phyloP scores from a whole-genome alignment of 1,140 invertebrate species.

The Pseudomyrmex cubaensis region DNA sequence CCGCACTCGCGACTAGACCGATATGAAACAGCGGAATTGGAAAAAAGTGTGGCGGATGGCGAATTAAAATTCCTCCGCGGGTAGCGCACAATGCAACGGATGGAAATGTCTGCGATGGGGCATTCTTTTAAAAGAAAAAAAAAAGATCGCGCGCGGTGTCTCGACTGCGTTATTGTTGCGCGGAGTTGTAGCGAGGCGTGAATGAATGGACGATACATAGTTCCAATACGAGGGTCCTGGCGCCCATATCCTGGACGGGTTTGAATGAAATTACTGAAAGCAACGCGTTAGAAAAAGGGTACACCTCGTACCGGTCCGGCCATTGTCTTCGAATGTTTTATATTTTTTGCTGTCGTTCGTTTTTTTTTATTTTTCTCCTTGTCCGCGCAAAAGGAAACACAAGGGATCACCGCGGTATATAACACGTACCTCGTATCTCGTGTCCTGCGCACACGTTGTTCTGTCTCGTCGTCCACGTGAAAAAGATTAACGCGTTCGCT shows the following conservation, averaged over 20 bases:
- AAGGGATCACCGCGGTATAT: slow-evolving; percentile 31
- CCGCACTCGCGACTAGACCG: neutral
- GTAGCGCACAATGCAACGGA: slow-evolving; percentile 14
- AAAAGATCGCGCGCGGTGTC: too few species aligned
- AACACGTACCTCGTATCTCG: neutral
- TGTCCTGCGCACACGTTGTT: neutral
- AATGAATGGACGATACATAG: slow-evolving; percentile 37
- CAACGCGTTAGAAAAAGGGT: slow-evolving; percentile 21
- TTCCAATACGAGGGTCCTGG: slow-evolving; percentile 52
- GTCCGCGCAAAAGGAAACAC: neutral
- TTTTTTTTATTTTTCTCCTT: slow-evolving; percentile 39
- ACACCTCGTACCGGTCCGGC: neutral
- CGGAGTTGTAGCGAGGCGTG: slow-evolving; percentile 35
- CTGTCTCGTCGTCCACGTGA: neutral
- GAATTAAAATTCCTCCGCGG: slow-evolving; percentile 44
- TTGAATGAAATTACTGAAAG: slow-evolving; percentile 64
- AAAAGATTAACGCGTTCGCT: slow-evolving; percentile 39
- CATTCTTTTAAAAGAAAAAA: slow-evolving; percentile 32
- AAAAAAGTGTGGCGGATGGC: slow-evolving; percentile 39
- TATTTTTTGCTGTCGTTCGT: slow-evolving; percentile 33
- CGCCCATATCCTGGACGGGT: slow-evolving; percentile 36
- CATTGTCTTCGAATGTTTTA: slow-evolving; percentile 48
- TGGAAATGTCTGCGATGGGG: slow-evolving; percentile 21
- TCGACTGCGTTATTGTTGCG: slow-evolving; percentile 41
- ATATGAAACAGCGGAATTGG: neutral